Conservation (phyloP, 2,888 invertebrate genomes). For the Dynastes maya region DNA sequence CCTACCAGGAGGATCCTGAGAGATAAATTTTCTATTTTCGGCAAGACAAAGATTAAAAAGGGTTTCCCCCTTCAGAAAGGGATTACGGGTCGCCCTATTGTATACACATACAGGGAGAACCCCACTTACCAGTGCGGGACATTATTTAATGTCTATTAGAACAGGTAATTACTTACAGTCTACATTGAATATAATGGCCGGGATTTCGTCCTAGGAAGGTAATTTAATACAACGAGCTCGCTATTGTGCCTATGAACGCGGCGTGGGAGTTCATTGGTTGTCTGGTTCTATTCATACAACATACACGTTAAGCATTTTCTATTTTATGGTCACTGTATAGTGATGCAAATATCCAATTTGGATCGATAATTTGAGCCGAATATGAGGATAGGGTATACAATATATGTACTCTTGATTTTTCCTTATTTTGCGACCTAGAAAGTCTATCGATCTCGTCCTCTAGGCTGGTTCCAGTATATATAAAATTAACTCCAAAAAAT, state of each 20-base stretch:
- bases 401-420: no score
- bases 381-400: no score
- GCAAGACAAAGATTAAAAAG: constrained; percentile 44
- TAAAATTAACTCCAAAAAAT: no score
- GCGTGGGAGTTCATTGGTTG: no score
- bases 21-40: constrained; percentile 48
- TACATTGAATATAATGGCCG: constrained; percentile 42
- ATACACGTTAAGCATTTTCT: not conserved
- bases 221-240: constrained; percentile 36
- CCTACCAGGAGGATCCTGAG: not conserved
- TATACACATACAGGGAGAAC: constrained; percentile 27
- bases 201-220: constrained; percentile 40
- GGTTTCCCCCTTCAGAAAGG: constrained; percentile 26
- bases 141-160: constrained; percentile 50
- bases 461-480: no score
- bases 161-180: constrained; percentile 46
- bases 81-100: constrained; percentile 39
- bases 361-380: no score
- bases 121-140: constrained; percentile 19
- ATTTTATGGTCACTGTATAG: not conserved
- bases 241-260: not conserved
- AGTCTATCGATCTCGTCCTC: no score
- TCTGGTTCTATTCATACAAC: not conserved
- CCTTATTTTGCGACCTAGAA: no score
- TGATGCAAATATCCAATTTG: no score